Percentiles rank a stretch among this genome's conserved stretches.
These are phyloP conservation scores for Pygathrix nemaeus DNA, from an alignment of 2,113 vertebrate species.

Conservation along the genomic window DNA sequence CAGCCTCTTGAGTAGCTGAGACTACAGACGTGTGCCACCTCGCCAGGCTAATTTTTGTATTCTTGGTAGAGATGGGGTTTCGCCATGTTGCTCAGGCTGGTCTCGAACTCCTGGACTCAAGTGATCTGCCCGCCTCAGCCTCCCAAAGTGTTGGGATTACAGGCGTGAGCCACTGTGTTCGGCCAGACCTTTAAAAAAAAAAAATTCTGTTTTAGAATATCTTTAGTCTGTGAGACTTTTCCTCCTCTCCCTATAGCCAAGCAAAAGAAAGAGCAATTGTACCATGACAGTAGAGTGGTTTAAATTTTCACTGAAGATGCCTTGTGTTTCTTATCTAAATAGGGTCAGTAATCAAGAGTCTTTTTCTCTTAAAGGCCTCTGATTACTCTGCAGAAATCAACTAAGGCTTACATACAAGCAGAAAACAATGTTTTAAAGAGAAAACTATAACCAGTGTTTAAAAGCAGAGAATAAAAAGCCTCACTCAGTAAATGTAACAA, in stretches of 20 bases:
- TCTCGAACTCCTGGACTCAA: too few species aligned
- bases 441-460: constrained; percentile 45
- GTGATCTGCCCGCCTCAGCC: too few species aligned
- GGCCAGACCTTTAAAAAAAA: too few species aligned
- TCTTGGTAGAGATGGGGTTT: too few species aligned
- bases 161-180: too few species aligned
- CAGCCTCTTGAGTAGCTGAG: too few species aligned
- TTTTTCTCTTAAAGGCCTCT: constrained; percentile 56
- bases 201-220: constrained; percentile 16
- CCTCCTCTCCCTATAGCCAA: neutral
- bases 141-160: too few species aligned
- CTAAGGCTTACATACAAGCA: constrained; percentile 45
- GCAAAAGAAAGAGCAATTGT: constrained; percentile 68
- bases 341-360: constrained; percentile 37
- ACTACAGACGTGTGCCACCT: too few species aligned
- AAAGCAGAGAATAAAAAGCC: constrained; percentile 40
- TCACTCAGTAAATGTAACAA: constrained; percentile 30
- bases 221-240: constrained; percentile 6
- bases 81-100: too few species aligned
- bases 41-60: too few species aligned
- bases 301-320: constrained; percentile 58
- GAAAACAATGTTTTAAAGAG: constrained; percentile 47
- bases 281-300: neutral
- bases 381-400: constrained; percentile 65
- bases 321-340: constrained; percentile 64